These are phyloP conservation scores for Abscondita cerata DNA, from an alignment of 2,888 invertebrate species.

Conservation along the genomic window DNA sequence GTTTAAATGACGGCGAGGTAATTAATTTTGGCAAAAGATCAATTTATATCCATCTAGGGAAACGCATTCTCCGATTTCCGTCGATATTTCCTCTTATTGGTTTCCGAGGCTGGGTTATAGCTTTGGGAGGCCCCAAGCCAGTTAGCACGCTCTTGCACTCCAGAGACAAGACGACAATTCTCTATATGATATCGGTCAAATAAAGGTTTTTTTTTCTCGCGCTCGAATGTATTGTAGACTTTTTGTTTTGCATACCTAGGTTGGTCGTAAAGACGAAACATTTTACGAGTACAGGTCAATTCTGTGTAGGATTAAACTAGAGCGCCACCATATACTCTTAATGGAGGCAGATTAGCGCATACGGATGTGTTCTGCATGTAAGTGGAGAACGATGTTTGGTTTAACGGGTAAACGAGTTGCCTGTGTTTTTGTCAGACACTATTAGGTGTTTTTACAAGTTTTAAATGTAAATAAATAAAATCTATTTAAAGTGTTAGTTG, in stretches of 20 bases:
- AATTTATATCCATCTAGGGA: constrained; percentile 44
- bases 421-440: constrained; percentile 49
- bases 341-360: constrained; percentile 59
- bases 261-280: constrained; percentile 16
- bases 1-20: constrained; percentile 35
- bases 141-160: constrained; percentile 45
- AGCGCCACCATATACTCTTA: constrained; percentile 54
- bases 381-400: constrained; percentile 61
- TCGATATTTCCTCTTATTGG: constrained; percentile 46
- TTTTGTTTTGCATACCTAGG: constrained; percentile 10
- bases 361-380: constrained; percentile 59
- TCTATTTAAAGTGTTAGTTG: neutral
- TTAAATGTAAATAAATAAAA: constrained; percentile 33
- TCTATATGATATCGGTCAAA: constrained; percentile 42
- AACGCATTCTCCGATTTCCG: constrained; percentile 43
- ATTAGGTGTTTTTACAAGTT: constrained; percentile 40
- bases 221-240: constrained; percentile 20
- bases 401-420: constrained; percentile 58
- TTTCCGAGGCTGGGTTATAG: constrained; percentile 45
- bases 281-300: constrained; percentile 31
- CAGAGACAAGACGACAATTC: constrained; percentile 44
- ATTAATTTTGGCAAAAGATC: constrained; percentile 45
- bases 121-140: constrained; percentile 43
- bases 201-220: constrained; percentile 36
- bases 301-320: constrained; percentile 42